phyloP scores from a whole-genome alignment of 2,797 vertebrate species.

The Sebastes trivittatus region DNA sequence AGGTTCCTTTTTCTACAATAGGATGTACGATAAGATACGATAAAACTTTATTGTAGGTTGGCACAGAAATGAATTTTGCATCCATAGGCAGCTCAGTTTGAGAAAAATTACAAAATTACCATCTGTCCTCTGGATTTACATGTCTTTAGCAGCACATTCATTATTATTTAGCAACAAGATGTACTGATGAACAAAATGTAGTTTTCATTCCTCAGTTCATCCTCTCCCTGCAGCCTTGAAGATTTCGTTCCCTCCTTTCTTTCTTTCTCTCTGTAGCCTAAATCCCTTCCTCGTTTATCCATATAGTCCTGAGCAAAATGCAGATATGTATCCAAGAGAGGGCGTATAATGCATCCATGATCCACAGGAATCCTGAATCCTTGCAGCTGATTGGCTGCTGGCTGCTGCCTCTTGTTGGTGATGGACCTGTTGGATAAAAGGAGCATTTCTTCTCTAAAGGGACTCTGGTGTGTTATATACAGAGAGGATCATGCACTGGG shows the following conservation, averaged over 20 bases:
- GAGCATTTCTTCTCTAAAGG: constrained; percentile 88
- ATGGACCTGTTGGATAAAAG: constrained; percentile 98
- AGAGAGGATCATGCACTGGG: constrained; percentile 89
- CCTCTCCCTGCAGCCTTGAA: background rate
- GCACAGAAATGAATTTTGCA: too few species aligned
- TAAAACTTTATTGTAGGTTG: too few species aligned
- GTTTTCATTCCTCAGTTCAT: background rate
- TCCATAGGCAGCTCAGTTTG: too few species aligned
- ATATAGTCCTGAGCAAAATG: constrained; percentile 45
- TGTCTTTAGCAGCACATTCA: too few species aligned
- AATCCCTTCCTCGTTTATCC: constrained; percentile 39
- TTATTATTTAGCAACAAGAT: too few species aligned
- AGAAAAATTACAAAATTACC: too few species aligned
- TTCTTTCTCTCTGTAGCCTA: background rate
- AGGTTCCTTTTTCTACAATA: too few species aligned
- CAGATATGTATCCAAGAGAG: constrained; percentile 61
- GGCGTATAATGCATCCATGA: constrained; percentile 71
- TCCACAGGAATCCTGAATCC: constrained; percentile 89
- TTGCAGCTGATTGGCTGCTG: constrained; percentile 95
- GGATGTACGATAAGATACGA: too few species aligned
- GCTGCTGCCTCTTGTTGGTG: constrained; percentile 89
- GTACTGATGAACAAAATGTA: too few species aligned
- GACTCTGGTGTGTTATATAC: constrained; percentile 85
- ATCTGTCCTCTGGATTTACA: too few species aligned
- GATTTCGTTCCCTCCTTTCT: background rate